Evolutionary conservation across 2,797 vertebrate genomes (phyloP).

Genomic region (Bothrops alternatus): DNA sequence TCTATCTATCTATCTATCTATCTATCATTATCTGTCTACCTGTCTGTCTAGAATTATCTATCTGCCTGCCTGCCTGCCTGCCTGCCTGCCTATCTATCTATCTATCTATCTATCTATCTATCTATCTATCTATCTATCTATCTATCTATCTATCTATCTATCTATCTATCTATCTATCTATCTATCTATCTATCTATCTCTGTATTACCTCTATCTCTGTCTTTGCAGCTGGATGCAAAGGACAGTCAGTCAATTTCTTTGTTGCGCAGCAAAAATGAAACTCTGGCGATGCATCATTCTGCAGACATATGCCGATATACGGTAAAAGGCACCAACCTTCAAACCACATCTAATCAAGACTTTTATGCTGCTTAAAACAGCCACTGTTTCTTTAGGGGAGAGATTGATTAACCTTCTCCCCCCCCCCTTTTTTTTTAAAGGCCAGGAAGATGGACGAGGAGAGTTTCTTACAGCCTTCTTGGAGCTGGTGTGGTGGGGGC

Average conservation of each 20-base stretch:
- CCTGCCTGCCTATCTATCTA: too few species aligned
- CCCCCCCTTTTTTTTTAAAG: background rate
- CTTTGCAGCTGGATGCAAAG: background rate
- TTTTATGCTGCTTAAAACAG: background rate
- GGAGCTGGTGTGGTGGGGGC: background rate
- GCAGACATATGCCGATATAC: background rate
- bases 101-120: too few species aligned
- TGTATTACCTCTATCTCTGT: background rate
- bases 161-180: too few species aligned
- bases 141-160: too few species aligned
- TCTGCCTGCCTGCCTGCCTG: too few species aligned
- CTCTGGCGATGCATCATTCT: background rate
- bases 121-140: too few species aligned
- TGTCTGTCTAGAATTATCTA: too few species aligned
- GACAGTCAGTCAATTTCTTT: too few species aligned
- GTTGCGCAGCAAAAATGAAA: background rate
- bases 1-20: too few species aligned
- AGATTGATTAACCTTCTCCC: background rate
- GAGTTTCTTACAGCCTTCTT: background rate
- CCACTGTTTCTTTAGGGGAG: background rate
- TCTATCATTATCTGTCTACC: too few species aligned
- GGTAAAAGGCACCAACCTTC: background rate
- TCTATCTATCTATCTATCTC: too few species aligned
- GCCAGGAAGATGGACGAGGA: background rate
- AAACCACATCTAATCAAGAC: background rate